Evolutionary conservation across 1,140 invertebrate species (phyloP), one percentile per base, ranked within the genome.

Genomic region (Dolichoris vasculosae): DNA sequence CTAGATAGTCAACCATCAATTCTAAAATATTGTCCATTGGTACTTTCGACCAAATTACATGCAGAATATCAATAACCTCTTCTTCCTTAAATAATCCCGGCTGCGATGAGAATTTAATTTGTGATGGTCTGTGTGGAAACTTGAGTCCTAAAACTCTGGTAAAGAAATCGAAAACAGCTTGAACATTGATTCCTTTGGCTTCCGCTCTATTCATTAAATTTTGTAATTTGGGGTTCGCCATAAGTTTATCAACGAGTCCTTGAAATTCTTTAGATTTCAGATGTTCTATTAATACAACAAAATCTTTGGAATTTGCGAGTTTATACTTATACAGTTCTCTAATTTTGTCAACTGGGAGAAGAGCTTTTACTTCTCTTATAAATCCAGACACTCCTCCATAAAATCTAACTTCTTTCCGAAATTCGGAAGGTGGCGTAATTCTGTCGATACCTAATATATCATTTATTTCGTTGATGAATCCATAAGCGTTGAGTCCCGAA

Each of bases 281-380:
- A 1, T 59, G 64, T 9, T 86, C 15, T 2, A 90, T 59, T 15
- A 91, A 86, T 0, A 82, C 48, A 2, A 55, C 69, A 43, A 91
- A 92, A 9, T 67, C 82, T 30, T 79, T 43, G 9, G 88, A 89
- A 15, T 30, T 87, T 3, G 78, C 38, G 0, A 90, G 13, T 83
- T 92, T 92, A 13, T 90, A 23, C 0, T 88, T 0, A 78, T 88
- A 88, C n/a, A 91, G 77, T 26, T 81, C 85, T 30, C 89, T 59
- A 20, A 91, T 87, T 38, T 90, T 38, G 0, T 90, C 75, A 0
- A 86, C 13, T 6, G 91, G 91, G 30, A 91, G 59, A n/a, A 89
- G 8, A 13, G 87, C 84, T 48, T 86, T 86, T 11, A 91, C 26
- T 30, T 91, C 90, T 0, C 80, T 35, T 30, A 89, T 40, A 15